Evolutionary conservation across 2,113 vertebrate species (phyloP), one percentile per base, ranked within the genome.

Genomic region (Cyprinus carpio): DNA sequence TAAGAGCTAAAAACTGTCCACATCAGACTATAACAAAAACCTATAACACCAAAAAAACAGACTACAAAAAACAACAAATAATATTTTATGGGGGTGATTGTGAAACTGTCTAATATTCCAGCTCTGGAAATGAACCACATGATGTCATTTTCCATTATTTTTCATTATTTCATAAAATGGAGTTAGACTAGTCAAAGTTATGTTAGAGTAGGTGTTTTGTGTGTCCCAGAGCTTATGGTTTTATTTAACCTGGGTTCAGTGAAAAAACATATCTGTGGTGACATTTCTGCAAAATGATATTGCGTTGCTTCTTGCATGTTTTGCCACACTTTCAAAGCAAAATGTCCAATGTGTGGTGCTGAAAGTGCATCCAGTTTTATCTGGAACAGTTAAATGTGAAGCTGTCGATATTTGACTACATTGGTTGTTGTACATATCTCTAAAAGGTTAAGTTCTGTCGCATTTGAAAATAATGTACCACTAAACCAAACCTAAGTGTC

Each of bases 31-130:
- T n/a, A n/a, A n/a, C n/a, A n/a, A n/a, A n/a, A n/a, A n/a, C n/a
- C n/a, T n/a, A n/a, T n/a, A n/a, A n/a, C n/a, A n/a, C n/a, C n/a
- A n/a, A n/a, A n/a, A n/a, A n/a, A n/a, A n/a, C n/a, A n/a, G n/a
- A n/a, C n/a, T n/a, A n/a, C n/a, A n/a, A n/a, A n/a, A n/a, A n/a
- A n/a, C n/a, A n/a, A n/a, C n/a, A n/a, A n/a, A n/a, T n/a, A n/a
- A n/a, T 65, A 34, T 34, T 69, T 49, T 82, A 82, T 82, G 27
- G 43, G 64, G 43, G 34, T 81, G 60, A 27, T 12, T 65, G 12
- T 60, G 29, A 79, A 60, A 16, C 54, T 0, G 31, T 40, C 58
- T 13, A 43, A 18, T 64, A 12, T 80, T 80, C 25, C 37, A 46
- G 37, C n/a, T 64, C 15, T 64, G n/a, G 23, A 64, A 64, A 80